phyloP scores from a whole-genome alignment of 2,888 invertebrate species.

The Yponomeuta cagnagella region DNA sequence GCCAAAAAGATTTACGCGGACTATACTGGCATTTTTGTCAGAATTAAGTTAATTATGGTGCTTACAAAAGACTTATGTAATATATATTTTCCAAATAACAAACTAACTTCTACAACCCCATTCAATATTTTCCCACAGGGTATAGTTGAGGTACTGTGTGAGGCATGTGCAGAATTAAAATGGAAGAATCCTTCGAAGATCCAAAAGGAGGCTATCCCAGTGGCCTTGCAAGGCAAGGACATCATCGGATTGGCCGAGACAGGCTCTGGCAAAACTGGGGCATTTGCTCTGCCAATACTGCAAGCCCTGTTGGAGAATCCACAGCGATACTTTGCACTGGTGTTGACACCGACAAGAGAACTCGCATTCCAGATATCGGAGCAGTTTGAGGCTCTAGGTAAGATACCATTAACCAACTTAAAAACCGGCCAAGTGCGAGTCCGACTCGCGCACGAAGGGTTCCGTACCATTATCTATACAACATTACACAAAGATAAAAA shows the following conservation, averaged over 20 bases:
- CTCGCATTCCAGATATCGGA: constrained; percentile 98
- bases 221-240: constrained; percentile 90
- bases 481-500: no score
- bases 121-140: constrained; percentile 77
- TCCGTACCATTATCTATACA: no score
- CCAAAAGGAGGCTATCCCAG: constrained; percentile 94
- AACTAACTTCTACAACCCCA: no score
- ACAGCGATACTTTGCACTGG: constrained; percentile 93
- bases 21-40: no score
- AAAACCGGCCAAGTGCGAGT: no score
- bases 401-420: constrained; percentile 25
- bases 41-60: no score
- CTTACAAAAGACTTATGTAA: no score
- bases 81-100: no score
- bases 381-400: constrained; percentile 97
- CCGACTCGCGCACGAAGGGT: no score
- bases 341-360: constrained; percentile 97
- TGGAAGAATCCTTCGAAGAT: constrained; percentile 97
- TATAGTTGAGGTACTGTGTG: constrained; percentile 90
- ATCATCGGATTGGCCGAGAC: constrained; percentile 82
- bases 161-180: constrained; percentile 93
- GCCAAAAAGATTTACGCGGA: no score
- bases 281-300: constrained; percentile 97
- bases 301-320: constrained; percentile 93
- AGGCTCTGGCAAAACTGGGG: constrained; percentile 97